A percentile compares a stretch with the other conserved stretches of the same genome.
phyloP scores from a whole-genome alignment of 2,888 invertebrate species.

The Ellobium chinense region DNA sequence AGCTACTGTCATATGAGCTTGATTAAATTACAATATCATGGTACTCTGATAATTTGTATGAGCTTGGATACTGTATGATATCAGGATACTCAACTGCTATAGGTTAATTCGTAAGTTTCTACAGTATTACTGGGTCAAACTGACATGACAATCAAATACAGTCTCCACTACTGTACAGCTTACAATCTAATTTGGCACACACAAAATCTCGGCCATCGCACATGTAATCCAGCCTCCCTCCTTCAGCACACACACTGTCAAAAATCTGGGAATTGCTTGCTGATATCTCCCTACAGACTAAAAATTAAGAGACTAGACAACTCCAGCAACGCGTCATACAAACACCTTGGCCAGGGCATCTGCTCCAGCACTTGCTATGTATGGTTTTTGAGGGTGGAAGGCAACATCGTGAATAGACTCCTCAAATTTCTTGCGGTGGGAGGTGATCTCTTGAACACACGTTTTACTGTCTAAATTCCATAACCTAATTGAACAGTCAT shows the following conservation, averaged over 20 bases:
- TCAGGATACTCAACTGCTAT: too few species aligned
- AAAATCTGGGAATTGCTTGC: neutral
- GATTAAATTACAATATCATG: too few species aligned
- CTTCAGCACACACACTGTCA: neutral
- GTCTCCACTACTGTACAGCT: too few species aligned
- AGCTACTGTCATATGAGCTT: too few species aligned
- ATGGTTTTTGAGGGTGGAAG: slow-evolving; percentile 98
- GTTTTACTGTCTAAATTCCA: slow-evolving; percentile 92
- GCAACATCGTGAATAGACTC: slow-evolving; percentile 99
- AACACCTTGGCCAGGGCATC: slow-evolving; percentile 99
- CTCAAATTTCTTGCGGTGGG: slow-evolving; percentile 99
- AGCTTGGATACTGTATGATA: too few species aligned
- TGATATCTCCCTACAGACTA: slow-evolving; percentile 3
- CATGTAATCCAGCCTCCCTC: neutral
- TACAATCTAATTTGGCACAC: too few species aligned
- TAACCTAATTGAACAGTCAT: slow-evolving; percentile 82
- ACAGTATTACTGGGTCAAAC: too few species aligned
- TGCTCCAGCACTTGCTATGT: slow-evolving; percentile 99
- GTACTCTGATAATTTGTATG: too few species aligned
- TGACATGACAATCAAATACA: too few species aligned
- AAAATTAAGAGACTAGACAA: slow-evolving; percentile 3
- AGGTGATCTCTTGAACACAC: slow-evolving; percentile 99
- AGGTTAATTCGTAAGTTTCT: too few species aligned
- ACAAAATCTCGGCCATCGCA: too few species aligned
- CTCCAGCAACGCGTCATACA: slow-evolving; percentile 71